A percentile compares a stretch with the other conserved stretches of the same genome.
Conservation (phyloP, 2,113 vertebrate species). For the Tetraodon nigroviridis region DNA sequence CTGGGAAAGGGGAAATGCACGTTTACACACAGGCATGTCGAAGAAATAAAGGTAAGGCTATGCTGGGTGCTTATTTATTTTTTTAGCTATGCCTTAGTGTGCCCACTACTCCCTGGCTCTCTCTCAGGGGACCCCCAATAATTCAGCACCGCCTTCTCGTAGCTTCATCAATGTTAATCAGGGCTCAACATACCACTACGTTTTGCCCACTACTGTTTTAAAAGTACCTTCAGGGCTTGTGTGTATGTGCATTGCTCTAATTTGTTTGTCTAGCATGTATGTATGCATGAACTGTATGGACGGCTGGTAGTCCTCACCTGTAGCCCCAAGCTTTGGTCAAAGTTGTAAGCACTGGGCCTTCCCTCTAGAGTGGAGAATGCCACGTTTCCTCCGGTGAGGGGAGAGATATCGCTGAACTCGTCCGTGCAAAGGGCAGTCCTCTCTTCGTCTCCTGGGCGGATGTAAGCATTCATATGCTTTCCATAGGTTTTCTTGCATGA, state of each 20-base stretch:
- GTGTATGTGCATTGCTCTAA: slow-evolving; percentile 6
- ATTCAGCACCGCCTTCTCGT: slow-evolving; percentile 47
- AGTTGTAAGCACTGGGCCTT: slow-evolving; percentile 90
- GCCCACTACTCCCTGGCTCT: slow-evolving; percentile 20
- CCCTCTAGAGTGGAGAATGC: slow-evolving; percentile 96
- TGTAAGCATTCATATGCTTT: slow-evolving; percentile 61
- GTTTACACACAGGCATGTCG: slow-evolving; percentile 8
- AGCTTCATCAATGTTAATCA: slow-evolving; percentile 59
- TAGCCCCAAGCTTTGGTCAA: slow-evolving; percentile 80
- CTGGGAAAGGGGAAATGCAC: not conserved
- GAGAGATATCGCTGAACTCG: slow-evolving; percentile 96
- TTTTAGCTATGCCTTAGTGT: slow-evolving; percentile 37
- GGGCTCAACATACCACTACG: slow-evolving; percentile 52
- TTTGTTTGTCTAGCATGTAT: slow-evolving; percentile 22
- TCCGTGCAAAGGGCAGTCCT: slow-evolving; percentile 84
- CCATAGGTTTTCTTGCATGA: slow-evolving; percentile 84
- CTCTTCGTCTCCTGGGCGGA: slow-evolving; percentile 82
- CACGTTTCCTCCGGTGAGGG: slow-evolving; percentile 88
- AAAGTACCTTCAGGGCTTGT: slow-evolving; percentile 17
- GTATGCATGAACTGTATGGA: not conserved
- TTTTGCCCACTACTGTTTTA: slow-evolving; percentile 23
- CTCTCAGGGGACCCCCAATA: slow-evolving; percentile 50
- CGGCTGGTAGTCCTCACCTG: slow-evolving; percentile 75
- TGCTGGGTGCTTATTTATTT: slow-evolving; percentile 47
- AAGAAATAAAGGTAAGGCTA: slow-evolving; percentile 22